Evolutionary conservation across 2,888 invertebrate species (phyloP).

Genomic region (Neocrepidodera transversa): DNA sequence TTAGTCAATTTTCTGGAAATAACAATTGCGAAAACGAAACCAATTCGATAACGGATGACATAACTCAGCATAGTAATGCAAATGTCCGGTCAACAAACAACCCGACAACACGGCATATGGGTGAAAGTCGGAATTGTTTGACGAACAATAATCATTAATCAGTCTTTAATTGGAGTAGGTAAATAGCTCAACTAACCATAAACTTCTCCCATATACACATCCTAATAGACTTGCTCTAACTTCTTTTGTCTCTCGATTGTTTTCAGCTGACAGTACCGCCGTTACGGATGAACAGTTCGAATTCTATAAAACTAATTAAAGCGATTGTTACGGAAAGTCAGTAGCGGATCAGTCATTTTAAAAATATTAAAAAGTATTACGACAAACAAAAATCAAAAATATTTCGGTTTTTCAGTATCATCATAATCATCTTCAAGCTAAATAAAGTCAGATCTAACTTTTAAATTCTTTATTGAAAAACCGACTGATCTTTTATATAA

Average conservation of each 20-base stretch:
- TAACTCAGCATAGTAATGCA: constrained; percentile 17
- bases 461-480: no score
- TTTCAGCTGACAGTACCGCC: constrained; percentile 46
- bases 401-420: no score
- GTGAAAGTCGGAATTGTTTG: constrained; percentile 59
- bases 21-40: not conserved
- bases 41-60: constrained; percentile 18
- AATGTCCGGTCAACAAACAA: constrained; percentile 28
- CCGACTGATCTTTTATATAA: no score
- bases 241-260: constrained; percentile 58
- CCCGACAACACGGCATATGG: constrained; percentile 40
- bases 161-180: constrained; percentile 61
- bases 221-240: constrained; percentile 56
- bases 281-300: constrained; percentile 45
- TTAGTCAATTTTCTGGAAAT: no score
- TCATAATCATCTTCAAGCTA: no score
- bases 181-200: constrained; percentile 57
- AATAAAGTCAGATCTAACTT: no score
- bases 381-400: no score
- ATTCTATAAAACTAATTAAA: constrained; percentile 41
- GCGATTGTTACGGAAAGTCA: constrained; percentile 27
- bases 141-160: constrained; percentile 60
- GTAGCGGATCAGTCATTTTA: not conserved
- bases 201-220: constrained; percentile 58
- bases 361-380: no score